Percentiles rank a stretch among this genome's conserved stretches.
phyloP scores from a whole-genome alignment of 2,113 vertebrate species.

The Nanorana parkeri region DNA sequence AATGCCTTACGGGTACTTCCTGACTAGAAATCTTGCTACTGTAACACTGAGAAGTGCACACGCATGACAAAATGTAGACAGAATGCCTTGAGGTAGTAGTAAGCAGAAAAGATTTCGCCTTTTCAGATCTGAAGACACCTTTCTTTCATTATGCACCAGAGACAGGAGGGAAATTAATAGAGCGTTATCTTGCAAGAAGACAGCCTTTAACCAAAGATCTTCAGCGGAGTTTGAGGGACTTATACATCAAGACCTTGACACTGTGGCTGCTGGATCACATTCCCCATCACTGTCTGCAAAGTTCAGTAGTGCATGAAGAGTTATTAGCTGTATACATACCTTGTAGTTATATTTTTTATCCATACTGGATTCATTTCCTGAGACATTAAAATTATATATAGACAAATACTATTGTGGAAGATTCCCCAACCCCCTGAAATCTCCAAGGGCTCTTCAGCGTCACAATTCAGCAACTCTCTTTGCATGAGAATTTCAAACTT shows the following conservation, averaged over 20 bases:
- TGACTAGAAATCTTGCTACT: constrained; percentile 88
- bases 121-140: constrained; percentile 88
- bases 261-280: constrained; percentile 69
- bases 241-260: constrained; percentile 79
- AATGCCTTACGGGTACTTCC: constrained; percentile 83
- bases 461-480: constrained; percentile 82
- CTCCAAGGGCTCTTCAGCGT: constrained; percentile 80
- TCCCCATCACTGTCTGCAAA: constrained; percentile 67
- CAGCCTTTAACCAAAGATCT: constrained; percentile 77
- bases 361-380: constrained; percentile 60
- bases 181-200: constrained; percentile 85
- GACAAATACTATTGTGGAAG: constrained; percentile 74
- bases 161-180: constrained; percentile 86
- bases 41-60: constrained; percentile 90
- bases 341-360: constrained; percentile 65
- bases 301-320: constrained; percentile 78
- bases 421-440: constrained; percentile 60
- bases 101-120: constrained; percentile 80
- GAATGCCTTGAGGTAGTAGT: constrained; percentile 83
- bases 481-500: constrained; percentile 88
- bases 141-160: constrained; percentile 83
- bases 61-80: constrained; percentile 90
- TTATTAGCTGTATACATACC: constrained; percentile 76
- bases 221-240: constrained; percentile 76
- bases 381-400: constrained; percentile 67